Evolutionary conservation across 2,888 invertebrate genomes (phyloP).

Genomic region (Trissonchulus latispiculum): DNA sequence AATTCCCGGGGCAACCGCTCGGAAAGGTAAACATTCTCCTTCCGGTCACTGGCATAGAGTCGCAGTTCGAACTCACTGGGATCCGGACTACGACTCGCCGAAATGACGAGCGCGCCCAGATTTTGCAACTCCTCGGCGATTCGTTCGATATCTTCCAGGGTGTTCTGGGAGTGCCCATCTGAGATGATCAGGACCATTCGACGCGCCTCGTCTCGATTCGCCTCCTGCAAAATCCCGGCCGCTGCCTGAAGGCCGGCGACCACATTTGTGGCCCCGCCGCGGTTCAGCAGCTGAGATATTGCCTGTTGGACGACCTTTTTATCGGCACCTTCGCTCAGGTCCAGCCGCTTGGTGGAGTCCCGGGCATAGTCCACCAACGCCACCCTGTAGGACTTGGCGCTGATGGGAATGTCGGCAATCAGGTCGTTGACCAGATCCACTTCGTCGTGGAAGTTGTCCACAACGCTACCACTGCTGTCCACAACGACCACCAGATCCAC

Average conservation of each 20-base stretch:
- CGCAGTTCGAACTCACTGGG: not conserved
- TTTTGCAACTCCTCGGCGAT: not conserved
- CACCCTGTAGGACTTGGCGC: not conserved
- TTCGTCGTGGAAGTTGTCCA: not conserved
- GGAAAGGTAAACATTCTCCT: not conserved
- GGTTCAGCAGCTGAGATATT: not conserved
- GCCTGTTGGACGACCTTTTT: not conserved
- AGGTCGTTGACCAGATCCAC: not conserved
- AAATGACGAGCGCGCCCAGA: not conserved
- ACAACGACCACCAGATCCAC: constrained; percentile 5
- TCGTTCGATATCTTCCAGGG: not conserved
- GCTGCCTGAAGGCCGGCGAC: constrained; percentile 3
- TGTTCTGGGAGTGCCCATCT: constrained; percentile 7
- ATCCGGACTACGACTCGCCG: not conserved
- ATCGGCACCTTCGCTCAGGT: not conserved
- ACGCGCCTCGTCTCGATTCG: not conserved
- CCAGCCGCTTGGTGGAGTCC: not conserved
- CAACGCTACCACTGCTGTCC: constrained; percentile 3
- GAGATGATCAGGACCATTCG: constrained; percentile 1
- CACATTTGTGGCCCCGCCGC: constrained; percentile 14
- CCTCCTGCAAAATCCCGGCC: not conserved
- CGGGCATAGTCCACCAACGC: not conserved
- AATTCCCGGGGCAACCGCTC: not conserved
- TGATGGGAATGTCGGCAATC: not conserved
- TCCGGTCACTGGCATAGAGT: not conserved